Percentiles rank a stretch among this genome's conserved stretches.
Evolutionary conservation across 2,113 vertebrate genomes (phyloP).

Genomic region (Laticauda laticaudata): DNA sequence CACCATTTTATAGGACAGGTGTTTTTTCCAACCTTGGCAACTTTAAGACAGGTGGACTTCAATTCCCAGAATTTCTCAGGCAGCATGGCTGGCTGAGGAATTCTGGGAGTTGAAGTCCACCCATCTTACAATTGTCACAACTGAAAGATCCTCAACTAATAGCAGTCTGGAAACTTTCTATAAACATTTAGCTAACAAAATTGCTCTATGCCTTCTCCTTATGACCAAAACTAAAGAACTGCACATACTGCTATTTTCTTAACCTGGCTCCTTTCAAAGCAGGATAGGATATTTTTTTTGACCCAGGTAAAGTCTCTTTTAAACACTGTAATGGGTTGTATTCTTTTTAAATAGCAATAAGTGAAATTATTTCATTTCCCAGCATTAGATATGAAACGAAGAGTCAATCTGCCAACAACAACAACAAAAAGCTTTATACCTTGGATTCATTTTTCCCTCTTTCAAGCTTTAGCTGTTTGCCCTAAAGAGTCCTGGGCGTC

Average conservation of each 20-base stretch:
- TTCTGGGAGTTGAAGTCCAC: neutral
- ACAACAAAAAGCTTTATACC: slow-evolving; percentile 39
- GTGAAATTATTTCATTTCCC: slow-evolving; percentile 53
- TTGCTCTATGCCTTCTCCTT: neutral
- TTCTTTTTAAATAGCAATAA: slow-evolving; percentile 51
- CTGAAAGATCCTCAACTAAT: neutral
- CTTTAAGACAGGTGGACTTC: too few relatives aligned
- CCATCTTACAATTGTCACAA: neutral
- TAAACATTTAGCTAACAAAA: neutral
- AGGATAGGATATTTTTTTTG: slow-evolving; percentile 24
- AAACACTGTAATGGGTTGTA: slow-evolving; percentile 57
- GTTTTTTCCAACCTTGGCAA: neutral
- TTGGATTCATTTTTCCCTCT: slow-evolving; percentile 48
- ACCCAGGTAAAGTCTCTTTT: slow-evolving; percentile 56
- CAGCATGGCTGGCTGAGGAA: neutral
- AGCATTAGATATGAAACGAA: slow-evolving; percentile 56
- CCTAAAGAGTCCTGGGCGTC: slow-evolving; percentile 42
- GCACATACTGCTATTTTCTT: slow-evolving; percentile 48
- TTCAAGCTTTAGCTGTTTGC: slow-evolving; percentile 58
- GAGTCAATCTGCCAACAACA: slow-evolving; percentile 55
- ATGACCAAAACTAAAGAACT: neutral
- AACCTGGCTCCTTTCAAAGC: slow-evolving; percentile 60
- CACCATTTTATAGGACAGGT: neutral
- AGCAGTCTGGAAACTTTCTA: neutral
- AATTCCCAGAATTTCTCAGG: too few relatives aligned